Evolutionary conservation across 2,797 vertebrate genomes (phyloP).

Genomic region (Danio choprae): DNA sequence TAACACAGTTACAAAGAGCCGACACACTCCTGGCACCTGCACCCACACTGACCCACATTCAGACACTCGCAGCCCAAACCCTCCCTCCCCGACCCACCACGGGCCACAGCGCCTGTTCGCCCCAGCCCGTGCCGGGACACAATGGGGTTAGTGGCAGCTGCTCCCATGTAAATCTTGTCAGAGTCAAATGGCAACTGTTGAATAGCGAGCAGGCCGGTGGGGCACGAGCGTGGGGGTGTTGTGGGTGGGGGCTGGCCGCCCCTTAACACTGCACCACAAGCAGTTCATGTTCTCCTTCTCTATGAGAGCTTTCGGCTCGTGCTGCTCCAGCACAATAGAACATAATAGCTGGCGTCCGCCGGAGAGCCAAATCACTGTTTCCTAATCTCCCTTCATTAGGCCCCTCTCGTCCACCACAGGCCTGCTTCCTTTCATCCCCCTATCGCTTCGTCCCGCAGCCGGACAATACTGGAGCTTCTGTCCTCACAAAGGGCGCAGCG

Average conservation of each 20-base stretch:
- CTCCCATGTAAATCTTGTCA: constrained; percentile 62
- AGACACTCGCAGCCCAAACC: constrained; percentile 5
- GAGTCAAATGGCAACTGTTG: constrained; percentile 66
- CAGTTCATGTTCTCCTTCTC: constrained; percentile 60
- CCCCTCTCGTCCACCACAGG: constrained; percentile 47
- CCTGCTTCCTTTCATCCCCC: constrained; percentile 51
- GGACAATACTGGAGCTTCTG: constrained; percentile 58
- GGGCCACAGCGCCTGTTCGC: constrained; percentile 19
- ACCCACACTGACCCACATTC: constrained; percentile 45
- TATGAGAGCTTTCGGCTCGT: constrained; percentile 56
- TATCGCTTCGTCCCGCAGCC: constrained; percentile 31
- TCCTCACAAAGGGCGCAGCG: constrained; percentile 45
- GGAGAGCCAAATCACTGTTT: constrained; percentile 58
- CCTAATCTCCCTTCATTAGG: constrained; percentile 65
- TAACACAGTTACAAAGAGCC: constrained; percentile 56
- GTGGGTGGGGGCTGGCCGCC: constrained; percentile 15
- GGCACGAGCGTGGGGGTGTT: constrained; percentile 9
- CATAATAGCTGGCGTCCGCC: constrained; percentile 58
- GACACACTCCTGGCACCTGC: constrained; percentile 50
- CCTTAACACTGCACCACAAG: constrained; percentile 57
- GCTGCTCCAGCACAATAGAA: constrained; percentile 61
- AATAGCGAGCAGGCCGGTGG: constrained; percentile 53
- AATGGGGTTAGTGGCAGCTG: constrained; percentile 58
- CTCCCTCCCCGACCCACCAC: constrained; percentile 26
- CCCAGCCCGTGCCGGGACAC: constrained; percentile 41